A percentile compares a stretch with the other conserved stretches of the same genome.
Conservation (phyloP, 2,113 vertebrate genomes). For the Nesogale talazaci region DNA sequence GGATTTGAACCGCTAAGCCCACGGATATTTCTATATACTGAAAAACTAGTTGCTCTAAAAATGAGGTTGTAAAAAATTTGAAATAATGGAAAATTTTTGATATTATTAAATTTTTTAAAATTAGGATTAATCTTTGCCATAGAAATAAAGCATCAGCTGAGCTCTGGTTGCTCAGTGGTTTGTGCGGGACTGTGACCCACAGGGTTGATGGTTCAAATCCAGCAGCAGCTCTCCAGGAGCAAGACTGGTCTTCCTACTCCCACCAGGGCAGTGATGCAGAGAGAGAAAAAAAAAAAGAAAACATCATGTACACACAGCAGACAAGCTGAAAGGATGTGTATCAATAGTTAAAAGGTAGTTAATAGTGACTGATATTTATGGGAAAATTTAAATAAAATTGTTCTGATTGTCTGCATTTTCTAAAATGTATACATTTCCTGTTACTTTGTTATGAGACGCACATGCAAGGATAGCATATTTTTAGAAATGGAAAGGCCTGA, state of each 20-base stretch:
- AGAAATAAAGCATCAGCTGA: not conserved
- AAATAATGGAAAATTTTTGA: constrained; percentile 24
- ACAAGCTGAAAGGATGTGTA: not conserved
- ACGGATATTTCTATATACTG: constrained; percentile 13
- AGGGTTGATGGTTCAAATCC: too few relatives aligned
- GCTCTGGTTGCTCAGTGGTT: too few relatives aligned
- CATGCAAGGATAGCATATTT: not conserved
- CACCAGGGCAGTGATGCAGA: too few relatives aligned
- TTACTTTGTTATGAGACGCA: constrained; percentile 13
- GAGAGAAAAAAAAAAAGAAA: too few relatives aligned
- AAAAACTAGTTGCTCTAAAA: constrained; percentile 39
- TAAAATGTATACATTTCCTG: constrained; percentile 33
- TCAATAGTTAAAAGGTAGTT: not conserved
- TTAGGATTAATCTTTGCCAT: not conserved
- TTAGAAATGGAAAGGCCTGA: not conserved
- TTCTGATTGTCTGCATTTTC: constrained; percentile 33
- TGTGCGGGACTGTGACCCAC: too few relatives aligned
- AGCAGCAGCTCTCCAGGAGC: too few relatives aligned
- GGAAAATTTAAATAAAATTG: not conserved
- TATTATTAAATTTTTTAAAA: constrained; percentile 31
- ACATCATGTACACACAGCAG: not conserved
- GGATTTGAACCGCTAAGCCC: too few relatives aligned
- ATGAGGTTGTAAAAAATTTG: not conserved
- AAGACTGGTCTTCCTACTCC: too few relatives aligned
- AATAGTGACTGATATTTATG: constrained; percentile 2